Percentiles rank a stretch among this genome's conserved stretches.
These are phyloP conservation scores for Chelonus formosanus DNA, from an alignment of 2,888 invertebrate genomes.

Conservation along the genomic window DNA sequence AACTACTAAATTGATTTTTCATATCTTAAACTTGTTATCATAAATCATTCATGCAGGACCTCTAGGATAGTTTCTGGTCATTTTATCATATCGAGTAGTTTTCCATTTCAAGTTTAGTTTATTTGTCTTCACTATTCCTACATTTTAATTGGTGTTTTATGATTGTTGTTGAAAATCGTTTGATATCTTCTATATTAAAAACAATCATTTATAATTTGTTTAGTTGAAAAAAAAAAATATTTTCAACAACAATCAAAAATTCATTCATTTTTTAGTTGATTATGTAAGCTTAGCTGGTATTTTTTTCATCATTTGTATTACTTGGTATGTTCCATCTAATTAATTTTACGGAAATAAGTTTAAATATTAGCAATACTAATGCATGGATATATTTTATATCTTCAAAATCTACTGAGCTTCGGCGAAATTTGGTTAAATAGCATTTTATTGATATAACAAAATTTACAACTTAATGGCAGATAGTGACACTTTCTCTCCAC, in stretches of 20 bases:
- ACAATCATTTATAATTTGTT: no score
- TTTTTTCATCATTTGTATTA: no score
- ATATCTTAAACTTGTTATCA: slow-evolving; percentile 17
- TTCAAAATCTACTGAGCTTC: slow-evolving; percentile 21
- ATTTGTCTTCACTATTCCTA: slow-evolving; percentile 34
- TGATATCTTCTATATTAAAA: no score
- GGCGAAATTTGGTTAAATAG: not conserved
- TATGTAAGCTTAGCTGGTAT: no score
- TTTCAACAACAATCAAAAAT: no score
- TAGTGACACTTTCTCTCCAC: slow-evolving; percentile 22
- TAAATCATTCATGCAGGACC: slow-evolving; percentile 42
- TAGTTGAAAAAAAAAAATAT: no score
- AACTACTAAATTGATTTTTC: slow-evolving; percentile 4
- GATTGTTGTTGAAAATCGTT: no score
- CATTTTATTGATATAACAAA: not conserved
- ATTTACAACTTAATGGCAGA: not conserved
- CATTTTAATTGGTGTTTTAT: slow-evolving; percentile 27
- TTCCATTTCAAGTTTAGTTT: slow-evolving; percentile 17
- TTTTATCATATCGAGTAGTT: slow-evolving; percentile 38
- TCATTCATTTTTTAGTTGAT: no score
- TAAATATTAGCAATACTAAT: no score
- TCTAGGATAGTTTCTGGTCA: slow-evolving; percentile 61
- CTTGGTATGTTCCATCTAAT: no score
- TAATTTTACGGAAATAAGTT: no score
- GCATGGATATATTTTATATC: slow-evolving; percentile 3